Evolutionary conservation across 1,140 invertebrate genomes (phyloP).

Genomic region (Panulirus ornatus): DNA sequence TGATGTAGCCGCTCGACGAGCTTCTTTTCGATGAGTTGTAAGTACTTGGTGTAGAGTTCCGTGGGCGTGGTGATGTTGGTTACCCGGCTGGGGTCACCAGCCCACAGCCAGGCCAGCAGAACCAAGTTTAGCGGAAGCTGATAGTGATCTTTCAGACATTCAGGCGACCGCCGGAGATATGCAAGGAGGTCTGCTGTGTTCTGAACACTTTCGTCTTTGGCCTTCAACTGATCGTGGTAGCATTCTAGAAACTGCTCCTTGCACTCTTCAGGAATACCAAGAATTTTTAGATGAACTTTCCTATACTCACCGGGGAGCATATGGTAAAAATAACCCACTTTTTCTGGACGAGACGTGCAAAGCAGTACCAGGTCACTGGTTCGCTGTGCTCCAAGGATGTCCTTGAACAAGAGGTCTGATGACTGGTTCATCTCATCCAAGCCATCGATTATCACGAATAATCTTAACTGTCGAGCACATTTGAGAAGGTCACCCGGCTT

Average conservation of each 20-base stretch:
- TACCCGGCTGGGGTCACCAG: background rate
- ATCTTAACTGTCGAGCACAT: slow-evolving; percentile 1
- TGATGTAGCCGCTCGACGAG: slow-evolving; percentile 19
- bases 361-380: slow-evolving; percentile 23
- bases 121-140: slow-evolving; percentile 41
- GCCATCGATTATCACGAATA: slow-evolving; percentile 32
- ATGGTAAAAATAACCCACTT: slow-evolving; percentile 1
- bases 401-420: slow-evolving; percentile 33
- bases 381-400: slow-evolving; percentile 24
- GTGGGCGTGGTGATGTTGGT: slow-evolving; percentile 17
- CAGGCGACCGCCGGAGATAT: slow-evolving; percentile 7
- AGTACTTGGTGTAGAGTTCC: slow-evolving; percentile 29
- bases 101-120: slow-evolving; percentile 43
- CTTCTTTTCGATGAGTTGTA: slow-evolving; percentile 39
- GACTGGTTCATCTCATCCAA: slow-evolving; percentile 37
- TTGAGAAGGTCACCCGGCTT: slow-evolving; percentile 20
- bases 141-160: background rate
- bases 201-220: background rate
- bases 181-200: slow-evolving; percentile 19
- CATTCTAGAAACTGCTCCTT: slow-evolving; percentile 28
- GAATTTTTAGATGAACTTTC: slow-evolving; percentile 32
- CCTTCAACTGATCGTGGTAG: slow-evolving; percentile 38
- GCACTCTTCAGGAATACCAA: slow-evolving; percentile 30
- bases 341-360: slow-evolving; percentile 49
- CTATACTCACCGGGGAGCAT: slow-evolving; percentile 12